Conservation (phyloP, 2,888 invertebrate species). For the Drosophila sordidula region DNA sequence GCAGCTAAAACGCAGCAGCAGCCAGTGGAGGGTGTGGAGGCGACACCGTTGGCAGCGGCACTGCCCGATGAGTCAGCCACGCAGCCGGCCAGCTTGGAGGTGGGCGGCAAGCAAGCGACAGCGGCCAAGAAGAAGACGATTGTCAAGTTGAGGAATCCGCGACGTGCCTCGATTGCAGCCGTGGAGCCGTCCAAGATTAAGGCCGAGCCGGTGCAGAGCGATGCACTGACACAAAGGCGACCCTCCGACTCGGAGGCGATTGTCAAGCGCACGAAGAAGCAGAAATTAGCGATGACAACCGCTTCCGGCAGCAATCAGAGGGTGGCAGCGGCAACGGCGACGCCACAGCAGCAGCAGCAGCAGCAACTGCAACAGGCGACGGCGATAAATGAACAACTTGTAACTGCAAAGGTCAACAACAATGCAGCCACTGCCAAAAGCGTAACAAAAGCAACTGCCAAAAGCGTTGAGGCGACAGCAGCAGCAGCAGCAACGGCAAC, state of each 20-base stretch:
- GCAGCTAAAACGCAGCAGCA: slow-evolving; percentile 3
- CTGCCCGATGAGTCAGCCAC: slow-evolving; percentile 50
- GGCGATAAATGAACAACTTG: slow-evolving; percentile 65
- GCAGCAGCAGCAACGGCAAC: slow-evolving; percentile 42
- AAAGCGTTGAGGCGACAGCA: slow-evolving; percentile 38
- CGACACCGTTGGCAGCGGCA: slow-evolving; percentile 27
- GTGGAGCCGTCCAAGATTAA: slow-evolving; percentile 82
- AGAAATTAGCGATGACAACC: slow-evolving; percentile 54
- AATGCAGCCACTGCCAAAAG: slow-evolving; percentile 59
- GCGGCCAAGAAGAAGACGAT: slow-evolving; percentile 61
- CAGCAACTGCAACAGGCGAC: slow-evolving; percentile 27
- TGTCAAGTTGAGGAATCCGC: slow-evolving; percentile 61
- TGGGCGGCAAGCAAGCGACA: not conserved
- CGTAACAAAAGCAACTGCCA: slow-evolving; percentile 63
- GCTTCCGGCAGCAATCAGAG: slow-evolving; percentile 55
- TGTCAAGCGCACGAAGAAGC: slow-evolving; percentile 78
- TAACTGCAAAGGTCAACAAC: slow-evolving; percentile 63
- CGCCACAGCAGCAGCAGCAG: slow-evolving; percentile 21
- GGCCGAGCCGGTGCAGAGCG: slow-evolving; percentile 61
- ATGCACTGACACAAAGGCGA: slow-evolving; percentile 70
- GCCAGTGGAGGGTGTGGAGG: slow-evolving; percentile 50
- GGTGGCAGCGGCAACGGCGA: slow-evolving; percentile 14
- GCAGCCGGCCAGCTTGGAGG: slow-evolving; percentile 25
- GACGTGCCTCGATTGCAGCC: slow-evolving; percentile 83
- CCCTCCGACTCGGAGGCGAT: slow-evolving; percentile 83